Base-by-base conservation (phyloP, 2,113 vertebrate genomes). In the Casuarius casuarius region DNA sequence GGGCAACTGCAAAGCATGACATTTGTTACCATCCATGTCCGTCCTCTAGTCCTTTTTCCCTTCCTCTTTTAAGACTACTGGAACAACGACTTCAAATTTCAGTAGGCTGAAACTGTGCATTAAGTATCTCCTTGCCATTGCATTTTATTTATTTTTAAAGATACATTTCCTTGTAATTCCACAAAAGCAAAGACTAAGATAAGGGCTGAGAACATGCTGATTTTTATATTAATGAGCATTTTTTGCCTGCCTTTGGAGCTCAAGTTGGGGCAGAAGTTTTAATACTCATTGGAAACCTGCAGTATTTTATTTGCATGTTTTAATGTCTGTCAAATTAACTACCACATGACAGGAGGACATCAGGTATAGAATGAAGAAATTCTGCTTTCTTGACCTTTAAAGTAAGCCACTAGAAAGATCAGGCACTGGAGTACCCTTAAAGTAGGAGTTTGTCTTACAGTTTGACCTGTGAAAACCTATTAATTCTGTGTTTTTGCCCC, bases 341-440 rank as follows among this genome's bases (percentile, higher is more conserved):
- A 38, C 48, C 72, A 15, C 16, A 31, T 5, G 12, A n/a, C 7
- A 31, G 25, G 13, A 48, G 13, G 5, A 61, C 19, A 59, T 33
- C 19, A 59, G 25, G 9, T 38, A 1, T 18, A 49, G 33, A 85
- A 84, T 49, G 4, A 80, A 81, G 46, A 87, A 35, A 73, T 46
- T 74, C 35, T 33, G 38, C 10, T 89, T 75, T 85, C 31, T 77
- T 87, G 33, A 71, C 29, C 31, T 78, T 67, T 87, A 96, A 87
- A 88, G 28, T 11, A 90, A 92, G 31, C 6, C n/a, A 46, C 13
- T 51, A 9, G 40, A 23, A 92, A 81, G 25, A 63, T 54, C 28
- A 95, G 31, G n/a, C 48, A 38, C 2, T 12, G 28, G 31, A 75
- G n/a, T 51, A 48, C 87, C 87, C 56, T 38, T 78, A 48, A 59